phyloP scores from a whole-genome alignment of 2,888 invertebrate genomes.

The Falcaria lacertinaria region DNA sequence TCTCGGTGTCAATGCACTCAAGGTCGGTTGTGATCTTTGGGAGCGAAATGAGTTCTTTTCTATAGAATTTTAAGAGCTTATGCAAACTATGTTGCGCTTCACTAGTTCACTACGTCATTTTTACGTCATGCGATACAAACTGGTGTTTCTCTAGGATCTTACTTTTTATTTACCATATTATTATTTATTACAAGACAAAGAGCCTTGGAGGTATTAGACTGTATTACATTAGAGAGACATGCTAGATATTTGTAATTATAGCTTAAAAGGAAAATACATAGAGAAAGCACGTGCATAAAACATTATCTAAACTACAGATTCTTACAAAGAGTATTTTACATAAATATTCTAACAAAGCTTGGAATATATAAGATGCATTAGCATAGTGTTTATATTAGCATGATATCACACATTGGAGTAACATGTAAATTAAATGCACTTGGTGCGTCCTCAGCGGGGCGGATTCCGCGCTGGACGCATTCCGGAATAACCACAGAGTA shows the following conservation, averaged over 20 bases:
- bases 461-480: background rate
- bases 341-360: background rate
- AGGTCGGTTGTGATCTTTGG: conserved; percentile 40
- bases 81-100: background rate
- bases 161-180: no score
- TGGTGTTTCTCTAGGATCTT: no score
- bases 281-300: no score
- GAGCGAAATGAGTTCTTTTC: conserved; percentile 25
- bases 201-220: no score
- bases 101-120: background rate
- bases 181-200: no score
- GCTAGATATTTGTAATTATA: no score
- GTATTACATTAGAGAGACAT: no score
- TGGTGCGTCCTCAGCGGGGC: background rate
- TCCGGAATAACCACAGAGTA: background rate
- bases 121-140: no score
- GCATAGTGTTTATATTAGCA: background rate
- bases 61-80: background rate
- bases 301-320: no score
- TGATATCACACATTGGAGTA: background rate
- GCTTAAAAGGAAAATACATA: no score
- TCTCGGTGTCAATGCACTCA: conserved; percentile 49
- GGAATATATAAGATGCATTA: background rate
- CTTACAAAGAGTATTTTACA: no score
- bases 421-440: background rate